Conservation (phyloP, 2,113 vertebrate species). For the Ictalurus furcatus region DNA sequence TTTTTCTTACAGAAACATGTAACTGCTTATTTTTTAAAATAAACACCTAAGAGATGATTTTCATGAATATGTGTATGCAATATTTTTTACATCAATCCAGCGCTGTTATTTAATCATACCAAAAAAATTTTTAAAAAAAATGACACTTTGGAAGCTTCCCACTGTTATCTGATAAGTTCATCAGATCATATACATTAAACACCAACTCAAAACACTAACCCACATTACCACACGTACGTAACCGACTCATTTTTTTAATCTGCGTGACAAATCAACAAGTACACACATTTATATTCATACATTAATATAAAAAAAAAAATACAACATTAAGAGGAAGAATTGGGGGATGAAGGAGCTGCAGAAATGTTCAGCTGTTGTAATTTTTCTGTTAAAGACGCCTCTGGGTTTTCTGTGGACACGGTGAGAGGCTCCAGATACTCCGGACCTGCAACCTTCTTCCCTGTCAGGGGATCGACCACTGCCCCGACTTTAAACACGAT, state of each 20-base stretch:
- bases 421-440: conserved; percentile 79
- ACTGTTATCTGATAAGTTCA: background rate
- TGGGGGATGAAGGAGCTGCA: conserved; percentile 39
- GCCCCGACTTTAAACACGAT: conserved; percentile 93
- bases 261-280: background rate
- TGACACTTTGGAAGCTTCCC: background rate
- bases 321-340: background rate
- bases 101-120: background rate
- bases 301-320: conserved; percentile 1
- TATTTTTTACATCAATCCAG: background rate
- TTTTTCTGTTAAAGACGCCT: conserved; percentile 73
- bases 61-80: background rate
- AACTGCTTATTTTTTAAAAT: background rate
- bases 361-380: conserved; percentile 77
- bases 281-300: conserved; percentile 14
- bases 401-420: conserved; percentile 63
- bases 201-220: background rate
- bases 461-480: conserved; percentile 89
- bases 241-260: background rate
- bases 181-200: background rate
- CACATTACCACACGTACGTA: background rate
- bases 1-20: background rate
- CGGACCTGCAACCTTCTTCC: conserved; percentile 83
- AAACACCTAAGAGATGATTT: background rate
- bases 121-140: too few relatives aligned